Evolutionary conservation across 2,888 invertebrate species (phyloP).

Genomic region (Hoplodrina blanda): DNA sequence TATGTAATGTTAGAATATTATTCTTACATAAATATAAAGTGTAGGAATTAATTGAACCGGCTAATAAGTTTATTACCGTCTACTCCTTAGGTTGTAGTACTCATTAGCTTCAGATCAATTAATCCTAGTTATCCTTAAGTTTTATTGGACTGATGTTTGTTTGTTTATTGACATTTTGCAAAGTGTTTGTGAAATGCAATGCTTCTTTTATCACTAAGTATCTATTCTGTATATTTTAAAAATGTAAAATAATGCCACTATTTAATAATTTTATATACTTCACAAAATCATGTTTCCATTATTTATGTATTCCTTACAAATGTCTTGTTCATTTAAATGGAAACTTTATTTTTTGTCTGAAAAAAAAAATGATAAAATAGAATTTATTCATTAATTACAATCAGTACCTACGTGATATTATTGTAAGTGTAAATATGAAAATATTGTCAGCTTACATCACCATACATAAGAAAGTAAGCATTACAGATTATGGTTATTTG

Average conservation of each 20-base stretch:
- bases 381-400: slow-evolving; percentile 2
- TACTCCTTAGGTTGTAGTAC: too few species aligned
- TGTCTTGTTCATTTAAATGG: background rate
- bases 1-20: background rate
- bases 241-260: too few species aligned
- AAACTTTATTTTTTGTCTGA: background rate
- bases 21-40: too few species aligned
- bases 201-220: background rate
- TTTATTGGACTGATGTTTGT: background rate
- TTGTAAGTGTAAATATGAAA: slow-evolving; percentile 1
- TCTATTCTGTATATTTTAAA: background rate
- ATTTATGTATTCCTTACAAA: background rate
- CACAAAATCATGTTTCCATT: too few species aligned
- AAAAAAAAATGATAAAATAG: background rate
- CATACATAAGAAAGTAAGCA: background rate
- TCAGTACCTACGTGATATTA: background rate
- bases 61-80: too few species aligned
- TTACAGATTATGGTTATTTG: background rate
- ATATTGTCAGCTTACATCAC: slow-evolving; percentile 4
- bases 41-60: too few species aligned
- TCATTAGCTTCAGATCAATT: too few species aligned
- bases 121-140: background rate
- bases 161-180: background rate
- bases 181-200: background rate
- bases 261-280: background rate